Base-by-base conservation (phyloP, 2,888 invertebrate species). In the Eupithecia subumbrata region DNA sequence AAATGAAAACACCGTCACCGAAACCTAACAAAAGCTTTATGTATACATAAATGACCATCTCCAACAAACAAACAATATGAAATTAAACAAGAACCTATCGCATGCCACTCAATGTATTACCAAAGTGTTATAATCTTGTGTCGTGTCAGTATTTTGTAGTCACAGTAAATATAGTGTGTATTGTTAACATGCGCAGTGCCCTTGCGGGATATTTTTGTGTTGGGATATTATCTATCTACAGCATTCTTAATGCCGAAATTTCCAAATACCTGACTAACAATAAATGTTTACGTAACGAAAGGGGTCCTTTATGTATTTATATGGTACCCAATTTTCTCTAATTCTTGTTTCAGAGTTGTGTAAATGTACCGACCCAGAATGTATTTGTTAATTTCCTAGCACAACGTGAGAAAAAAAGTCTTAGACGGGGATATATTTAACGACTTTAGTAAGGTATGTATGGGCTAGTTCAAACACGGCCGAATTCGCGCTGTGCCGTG, bases 161-260 rank as follows among this genome's bases (percentile, higher is more conserved):
- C 30, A 30, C 30, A 12, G 22, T 71, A 9, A n/a, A 30, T 30
- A 12, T 12, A 45, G 56, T 45, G 45, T 73, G 73, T n/a, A n/a
- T n/a, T n/a, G n/a, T 60, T 60, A 60, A 30, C 68, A 68, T 73
- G 73, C 63, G 18, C 30, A 60, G 69, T 63, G 43, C 40, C n/a
- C 14, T 25, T 25, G 22, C 22, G 56, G 22, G 22, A 22, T 56
- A 22, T 56, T 56, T 8, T 22, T 56, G 9, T 37, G 37, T 37
- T 40, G 43, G 43, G 43, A 43, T 43, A 43, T 43, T 43, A 0
- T 43, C 14, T 43, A 12, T 12, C 14, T 12, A 43, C 12, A 14
- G 12, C 3, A 56, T 56, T 56, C n/a, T 2, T 52, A n/a, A 22
- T n/a, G 22, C 22, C 22, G n/a, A 52, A n/a, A 7, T 52, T 52